Evolutionary conservation across 2,113 vertebrate genomes (phyloP), one percentile per base, ranked within the genome.

Genomic region (Sinocyclocheilus anophthalmus): DNA sequence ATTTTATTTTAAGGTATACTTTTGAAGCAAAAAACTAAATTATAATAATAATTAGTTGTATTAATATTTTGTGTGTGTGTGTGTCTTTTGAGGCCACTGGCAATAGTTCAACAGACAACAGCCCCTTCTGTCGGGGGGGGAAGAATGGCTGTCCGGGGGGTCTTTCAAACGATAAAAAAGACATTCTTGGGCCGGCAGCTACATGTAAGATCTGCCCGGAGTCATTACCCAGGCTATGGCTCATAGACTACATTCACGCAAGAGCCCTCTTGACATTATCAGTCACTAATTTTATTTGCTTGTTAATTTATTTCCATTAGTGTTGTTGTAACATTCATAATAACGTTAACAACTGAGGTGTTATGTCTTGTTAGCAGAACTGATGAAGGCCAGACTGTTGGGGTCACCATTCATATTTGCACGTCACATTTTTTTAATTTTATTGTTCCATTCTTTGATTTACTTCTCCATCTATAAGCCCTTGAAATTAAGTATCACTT

Each of bases 241-340:
- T 82, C 79, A 77, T 67, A 59, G 80, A 75, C 70, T 55, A 50
- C 18, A 81, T 45, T 57, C 70, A 83, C 80, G 39, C 59, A 42
- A 65, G 59, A 83, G 85, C 22, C 70, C 57, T 83, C 59, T 42
- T 70, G 39, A 69, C 20, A 83, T 86, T 75, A 86, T 55, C 53
- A 53, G 50, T 7, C 84, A 53, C 75, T 86, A 65, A 76, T 86
- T 83, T 86, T 65, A 77, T 83, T 86, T 86, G 77, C 84, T 73
- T 73, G 84, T 70, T 80, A 48, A 86, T 86, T 81, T 80, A 69
- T 67, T 87, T 65, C 24, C 72, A 77, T 83, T 76, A 76, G 57
- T 14, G 12, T 67, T 65, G 80, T 83, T 80, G 72, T 45, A 69
- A 57, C 75, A 33, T 45, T 76, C 50, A 26, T 87, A 87, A 87